phyloP scores from a whole-genome alignment of 1,140 invertebrate species.

The Saccostrea glomerata region DNA sequence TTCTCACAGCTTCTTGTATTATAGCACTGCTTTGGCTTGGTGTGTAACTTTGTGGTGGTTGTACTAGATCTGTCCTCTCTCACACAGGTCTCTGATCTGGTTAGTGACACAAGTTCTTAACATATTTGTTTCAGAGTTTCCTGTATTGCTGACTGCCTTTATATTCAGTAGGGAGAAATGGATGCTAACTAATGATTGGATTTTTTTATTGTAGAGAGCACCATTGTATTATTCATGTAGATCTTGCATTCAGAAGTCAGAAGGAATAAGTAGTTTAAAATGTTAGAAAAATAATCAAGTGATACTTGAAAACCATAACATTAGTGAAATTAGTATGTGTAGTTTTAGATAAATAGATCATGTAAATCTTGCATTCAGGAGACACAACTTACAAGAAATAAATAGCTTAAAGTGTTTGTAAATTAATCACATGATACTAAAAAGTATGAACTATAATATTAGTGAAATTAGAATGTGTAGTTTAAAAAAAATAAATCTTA shows the following conservation, averaged over 20 bases:
- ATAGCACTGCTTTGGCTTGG: constrained; percentile 11
- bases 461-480: too few relatives aligned
- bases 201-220: neutral
- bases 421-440: too few relatives aligned
- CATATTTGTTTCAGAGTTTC: neutral
- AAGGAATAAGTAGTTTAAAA: neutral
- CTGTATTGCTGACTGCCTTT: neutral
- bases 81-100: neutral
- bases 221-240: neutral
- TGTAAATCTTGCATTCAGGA: neutral
- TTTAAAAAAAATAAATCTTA: too few relatives aligned
- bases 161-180: neutral
- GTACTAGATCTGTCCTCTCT: neutral
- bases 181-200: neutral
- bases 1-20: neutral
- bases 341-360: too few relatives aligned
- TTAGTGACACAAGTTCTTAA: neutral
- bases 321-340: too few relatives aligned
- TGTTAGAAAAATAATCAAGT: neutral
- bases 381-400: neutral
- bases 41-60: neutral
- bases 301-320: too few relatives aligned
- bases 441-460: too few relatives aligned
- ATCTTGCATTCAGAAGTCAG: neutral
- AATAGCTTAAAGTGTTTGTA: neutral